phyloP scores from a whole-genome alignment of 2,888 invertebrate species.

The Epirrhoe alternata region DNA sequence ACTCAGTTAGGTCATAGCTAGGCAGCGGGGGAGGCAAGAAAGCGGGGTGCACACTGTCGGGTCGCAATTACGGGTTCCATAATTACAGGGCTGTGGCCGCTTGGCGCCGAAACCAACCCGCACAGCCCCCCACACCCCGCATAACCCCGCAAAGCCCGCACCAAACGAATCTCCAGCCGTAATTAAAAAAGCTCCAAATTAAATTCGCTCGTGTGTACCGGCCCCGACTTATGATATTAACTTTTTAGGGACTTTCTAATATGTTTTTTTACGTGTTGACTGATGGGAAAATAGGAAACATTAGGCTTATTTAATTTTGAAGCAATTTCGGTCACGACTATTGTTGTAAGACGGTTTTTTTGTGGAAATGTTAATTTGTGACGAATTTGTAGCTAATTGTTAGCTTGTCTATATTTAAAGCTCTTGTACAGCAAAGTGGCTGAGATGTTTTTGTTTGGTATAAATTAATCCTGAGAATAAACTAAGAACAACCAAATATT shows the following conservation, averaged over 20 bases:
- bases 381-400: slow-evolving; percentile 23
- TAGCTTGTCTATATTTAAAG: slow-evolving; percentile 18
- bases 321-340: slow-evolving; percentile 42
- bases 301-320: slow-evolving; percentile 42
- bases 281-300: slow-evolving; percentile 64
- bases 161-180: slow-evolving; percentile 77
- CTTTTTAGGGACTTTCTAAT: slow-evolving; percentile 83
- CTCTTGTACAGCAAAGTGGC: neutral
- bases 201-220: slow-evolving; percentile 82
- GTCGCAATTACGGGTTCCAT: slow-evolving; percentile 82
- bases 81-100: slow-evolving; percentile 83
- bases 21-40: slow-evolving; percentile 59
- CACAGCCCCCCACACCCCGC: slow-evolving; percentile 45
- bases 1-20: slow-evolving; percentile 56
- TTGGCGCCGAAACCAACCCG: slow-evolving; percentile 78
- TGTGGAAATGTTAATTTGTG: slow-evolving; percentile 18
- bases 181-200: slow-evolving; percentile 85
- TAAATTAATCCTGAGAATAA: too few species aligned
- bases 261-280: slow-evolving; percentile 65
- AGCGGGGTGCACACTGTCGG: slow-evolving; percentile 66
- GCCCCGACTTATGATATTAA: slow-evolving; percentile 81
- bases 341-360: slow-evolving; percentile 22
- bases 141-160: slow-evolving; percentile 51
- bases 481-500: too few species aligned
- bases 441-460: too few species aligned